Percentiles rank a stretch among this genome's conserved stretches.
Conservation (phyloP, 2,888 invertebrate genomes). For the Allygus modestus region DNA sequence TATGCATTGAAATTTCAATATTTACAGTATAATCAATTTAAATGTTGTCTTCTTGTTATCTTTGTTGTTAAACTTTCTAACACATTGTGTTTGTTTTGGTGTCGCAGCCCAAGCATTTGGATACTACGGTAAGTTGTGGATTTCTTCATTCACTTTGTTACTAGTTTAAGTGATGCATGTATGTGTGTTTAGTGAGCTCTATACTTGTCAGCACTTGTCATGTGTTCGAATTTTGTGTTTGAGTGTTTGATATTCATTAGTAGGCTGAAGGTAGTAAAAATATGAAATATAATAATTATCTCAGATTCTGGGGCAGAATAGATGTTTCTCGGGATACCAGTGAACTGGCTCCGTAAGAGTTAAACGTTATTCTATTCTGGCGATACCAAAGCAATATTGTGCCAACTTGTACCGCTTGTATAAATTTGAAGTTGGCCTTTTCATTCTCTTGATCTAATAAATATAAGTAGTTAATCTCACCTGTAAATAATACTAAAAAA, state of each 20-base stretch:
- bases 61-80: conserved; percentile 56
- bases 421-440: too few relatives aligned
- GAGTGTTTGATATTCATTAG: neutral
- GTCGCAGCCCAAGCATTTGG: conserved; percentile 95
- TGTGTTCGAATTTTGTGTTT: neutral
- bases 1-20: too few relatives aligned
- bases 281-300: conserved; percentile 2
- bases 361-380: too few relatives aligned
- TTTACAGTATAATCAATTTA: too few relatives aligned
- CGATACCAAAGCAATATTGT: too few relatives aligned
- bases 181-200: conserved; percentile 53
- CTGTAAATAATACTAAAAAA: too few relatives aligned
- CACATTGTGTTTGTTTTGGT: conserved; percentile 57
- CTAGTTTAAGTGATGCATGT: conserved; percentile 60
- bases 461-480: too few relatives aligned
- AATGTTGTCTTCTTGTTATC: neutral
- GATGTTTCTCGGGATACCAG: too few relatives aligned
- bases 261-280: neutral
- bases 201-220: neutral
- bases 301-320: conserved; percentile 8
- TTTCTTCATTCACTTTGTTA: conserved; percentile 72
- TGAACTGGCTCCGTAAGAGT: too few relatives aligned
- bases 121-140: conserved; percentile 98
- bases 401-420: too few relatives aligned
- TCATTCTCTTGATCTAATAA: too few relatives aligned